A percentile compares a stretch with the other conserved stretches of the same genome.
phyloP scores from a whole-genome alignment of 2,888 invertebrate genomes.

The Nudaria mundana region DNA sequence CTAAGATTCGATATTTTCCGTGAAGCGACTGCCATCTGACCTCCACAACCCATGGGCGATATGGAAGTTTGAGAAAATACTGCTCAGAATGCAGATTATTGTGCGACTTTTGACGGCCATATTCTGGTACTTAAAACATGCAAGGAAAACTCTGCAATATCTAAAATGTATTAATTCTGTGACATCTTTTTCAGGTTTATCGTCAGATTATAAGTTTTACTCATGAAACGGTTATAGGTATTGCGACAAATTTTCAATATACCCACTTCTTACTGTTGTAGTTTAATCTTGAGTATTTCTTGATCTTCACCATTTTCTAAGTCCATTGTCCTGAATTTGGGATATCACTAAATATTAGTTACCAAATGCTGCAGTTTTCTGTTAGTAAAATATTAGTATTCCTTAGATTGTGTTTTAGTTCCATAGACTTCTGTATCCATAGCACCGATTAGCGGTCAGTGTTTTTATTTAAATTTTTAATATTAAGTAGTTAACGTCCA shows the following conservation, averaged over 20 bases:
- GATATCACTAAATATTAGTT: conserved; percentile 52
- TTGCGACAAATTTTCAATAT: conserved; percentile 39
- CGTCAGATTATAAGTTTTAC: conserved; percentile 44
- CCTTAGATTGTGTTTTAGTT: conserved; percentile 60
- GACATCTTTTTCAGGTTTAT: conserved; percentile 62
- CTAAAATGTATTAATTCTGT: conserved; percentile 33
- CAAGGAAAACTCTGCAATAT: no score
- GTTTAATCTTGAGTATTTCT: conserved; percentile 48
- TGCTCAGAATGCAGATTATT: neutral
- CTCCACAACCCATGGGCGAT: no score
- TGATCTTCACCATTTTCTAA: conserved; percentile 56
- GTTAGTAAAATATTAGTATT: conserved; percentile 55
- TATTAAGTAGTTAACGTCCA: conserved; percentile 53
- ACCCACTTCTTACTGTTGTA: conserved; percentile 50
- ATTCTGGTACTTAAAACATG: no score
- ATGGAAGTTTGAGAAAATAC: no score
- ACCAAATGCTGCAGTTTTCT: conserved; percentile 62
- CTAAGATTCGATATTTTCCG: no score
- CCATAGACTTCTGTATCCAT: conserved; percentile 53
- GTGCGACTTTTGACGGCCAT: no score
- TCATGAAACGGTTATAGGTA: conserved; percentile 53
- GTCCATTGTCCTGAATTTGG: conserved; percentile 46
- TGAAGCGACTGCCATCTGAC: no score
- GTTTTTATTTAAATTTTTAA: conserved; percentile 55
- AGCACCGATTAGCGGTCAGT: conserved; percentile 70